Conservation (phyloP, 2,113 vertebrate genomes). For the Crotalus viridis region DNA sequence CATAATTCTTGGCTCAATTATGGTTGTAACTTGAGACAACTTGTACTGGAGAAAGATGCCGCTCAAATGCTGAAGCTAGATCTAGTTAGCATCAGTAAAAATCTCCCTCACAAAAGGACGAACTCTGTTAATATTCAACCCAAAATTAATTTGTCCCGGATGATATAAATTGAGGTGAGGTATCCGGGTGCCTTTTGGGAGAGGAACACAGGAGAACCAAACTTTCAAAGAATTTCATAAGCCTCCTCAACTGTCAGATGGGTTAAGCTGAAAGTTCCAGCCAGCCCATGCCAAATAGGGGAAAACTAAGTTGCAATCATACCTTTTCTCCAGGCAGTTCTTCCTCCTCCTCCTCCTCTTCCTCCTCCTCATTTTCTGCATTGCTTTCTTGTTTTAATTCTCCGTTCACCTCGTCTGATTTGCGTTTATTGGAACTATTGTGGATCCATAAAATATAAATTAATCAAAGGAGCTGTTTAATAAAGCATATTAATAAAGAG, state of each 20-base stretch:
- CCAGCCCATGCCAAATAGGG: not conserved
- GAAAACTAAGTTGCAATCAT: not conserved
- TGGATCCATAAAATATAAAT: not conserved
- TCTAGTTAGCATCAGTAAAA: not conserved
- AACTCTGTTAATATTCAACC: not conserved
- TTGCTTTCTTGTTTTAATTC: slow-evolving; percentile 64
- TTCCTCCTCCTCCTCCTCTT: slow-evolving; percentile 51
- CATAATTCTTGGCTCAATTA: not conserved
- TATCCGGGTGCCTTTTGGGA: not conserved
- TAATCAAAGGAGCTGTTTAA: not conserved
- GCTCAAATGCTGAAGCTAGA: not conserved
- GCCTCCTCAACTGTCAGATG: not conserved
- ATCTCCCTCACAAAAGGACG: too few relatives aligned
- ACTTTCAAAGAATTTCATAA: not conserved
- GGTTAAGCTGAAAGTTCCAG: not conserved
- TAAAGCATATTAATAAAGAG: not conserved
- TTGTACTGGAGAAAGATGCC: not conserved
- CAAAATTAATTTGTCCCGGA: not conserved
- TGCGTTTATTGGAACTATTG: slow-evolving; percentile 80
- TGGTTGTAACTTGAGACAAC: not conserved
- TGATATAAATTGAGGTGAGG: not conserved
- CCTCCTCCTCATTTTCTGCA: slow-evolving; percentile 54
- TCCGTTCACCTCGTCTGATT: slow-evolving; percentile 81
- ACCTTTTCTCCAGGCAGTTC: slow-evolving; percentile 61
- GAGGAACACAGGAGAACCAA: not conserved